Percentiles rank a stretch among this genome's conserved stretches.
These are phyloP conservation scores for Brienomyrus longianalis DNA, from an alignment of 2,113 vertebrate species.

Conservation along the genomic window DNA sequence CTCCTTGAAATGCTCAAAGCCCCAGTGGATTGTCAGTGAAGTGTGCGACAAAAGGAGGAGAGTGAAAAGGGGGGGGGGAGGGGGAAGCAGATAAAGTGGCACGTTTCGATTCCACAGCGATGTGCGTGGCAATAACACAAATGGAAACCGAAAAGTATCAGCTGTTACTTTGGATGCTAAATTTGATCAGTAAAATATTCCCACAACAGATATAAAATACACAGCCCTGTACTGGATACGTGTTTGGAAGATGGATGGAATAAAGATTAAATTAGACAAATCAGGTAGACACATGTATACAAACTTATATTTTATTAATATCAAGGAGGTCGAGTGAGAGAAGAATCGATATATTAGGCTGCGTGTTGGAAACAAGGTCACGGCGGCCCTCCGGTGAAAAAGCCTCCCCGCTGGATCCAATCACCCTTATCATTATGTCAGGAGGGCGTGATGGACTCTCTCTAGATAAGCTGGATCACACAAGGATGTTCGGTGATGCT, in stretches of 20 bases:
- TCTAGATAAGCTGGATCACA: constrained; percentile 7
- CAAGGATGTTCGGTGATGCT: neutral
- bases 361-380: neutral
- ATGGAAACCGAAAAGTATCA: neutral
- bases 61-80: neutral
- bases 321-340: neutral
- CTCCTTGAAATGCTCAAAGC: neutral
- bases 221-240: neutral
- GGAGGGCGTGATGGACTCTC: neutral
- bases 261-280: neutral
- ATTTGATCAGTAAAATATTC: neutral
- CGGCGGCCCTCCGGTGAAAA: neutral
- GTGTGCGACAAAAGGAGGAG: neutral
- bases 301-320: constrained; percentile 7
- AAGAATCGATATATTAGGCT: neutral
- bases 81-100: neutral
- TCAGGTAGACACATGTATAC: neutral
- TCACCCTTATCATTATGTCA: neutral
- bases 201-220: neutral
- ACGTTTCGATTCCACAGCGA: neutral
- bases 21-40: neutral
- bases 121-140: neutral
- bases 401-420: neutral
- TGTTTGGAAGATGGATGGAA: neutral
- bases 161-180: neutral